Conservation (phyloP, 2,113 vertebrate species). For the Rissa tridactyla region DNA sequence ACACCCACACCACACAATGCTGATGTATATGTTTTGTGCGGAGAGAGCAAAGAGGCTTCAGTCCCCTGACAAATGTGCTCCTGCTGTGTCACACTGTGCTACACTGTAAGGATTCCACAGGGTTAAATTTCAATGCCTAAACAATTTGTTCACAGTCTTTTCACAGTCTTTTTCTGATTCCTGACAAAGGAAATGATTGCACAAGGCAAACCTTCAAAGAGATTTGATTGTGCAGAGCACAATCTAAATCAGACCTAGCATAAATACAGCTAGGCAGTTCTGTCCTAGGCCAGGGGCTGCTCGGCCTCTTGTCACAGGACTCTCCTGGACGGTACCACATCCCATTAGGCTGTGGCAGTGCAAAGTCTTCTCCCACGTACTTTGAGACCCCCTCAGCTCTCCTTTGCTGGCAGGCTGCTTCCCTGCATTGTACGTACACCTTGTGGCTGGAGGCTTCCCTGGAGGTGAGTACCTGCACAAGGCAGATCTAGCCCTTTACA, state of each 20-base stretch:
- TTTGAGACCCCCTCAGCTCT: background rate
- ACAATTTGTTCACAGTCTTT: constrained; percentile 65
- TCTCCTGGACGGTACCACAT: background rate
- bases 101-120: constrained; percentile 64
- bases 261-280: background rate
- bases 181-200: constrained; percentile 63
- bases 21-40: constrained; percentile 37
- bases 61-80: constrained; percentile 51
- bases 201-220: constrained; percentile 49
- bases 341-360: background rate
- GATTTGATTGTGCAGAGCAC: constrained; percentile 41
- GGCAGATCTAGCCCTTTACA: background rate
- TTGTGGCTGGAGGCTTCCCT: background rate
- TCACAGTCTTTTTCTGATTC: constrained; percentile 63
- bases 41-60: constrained; percentile 41
- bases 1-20: constrained; percentile 32
- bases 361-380: background rate
- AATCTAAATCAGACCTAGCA: constrained; percentile 33
- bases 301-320: background rate
- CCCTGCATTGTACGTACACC: background rate
- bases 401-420: background rate
- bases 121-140: constrained; percentile 65
- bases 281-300: background rate
- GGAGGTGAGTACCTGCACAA: background rate
- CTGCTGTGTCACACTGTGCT: constrained; percentile 58